Conservation (phyloP, 2,888 invertebrate genomes). For the Platycnemis pennipes region DNA sequence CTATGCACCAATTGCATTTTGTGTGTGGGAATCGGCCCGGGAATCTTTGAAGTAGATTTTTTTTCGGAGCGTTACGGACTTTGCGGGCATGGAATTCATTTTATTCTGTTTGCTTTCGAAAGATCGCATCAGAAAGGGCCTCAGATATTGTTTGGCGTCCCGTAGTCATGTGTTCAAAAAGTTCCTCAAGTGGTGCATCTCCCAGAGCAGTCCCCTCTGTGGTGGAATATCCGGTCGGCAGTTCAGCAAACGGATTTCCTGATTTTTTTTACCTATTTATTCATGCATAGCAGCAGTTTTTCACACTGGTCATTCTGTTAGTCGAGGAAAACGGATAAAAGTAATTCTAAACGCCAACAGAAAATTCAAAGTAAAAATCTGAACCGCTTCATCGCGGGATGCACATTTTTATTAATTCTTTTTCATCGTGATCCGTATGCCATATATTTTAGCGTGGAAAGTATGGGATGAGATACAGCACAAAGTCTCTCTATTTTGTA, state of each 20-base stretch:
- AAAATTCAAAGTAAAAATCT: not conserved
- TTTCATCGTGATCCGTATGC: no score
- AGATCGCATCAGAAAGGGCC: not conserved
- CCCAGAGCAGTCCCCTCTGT: not conserved
- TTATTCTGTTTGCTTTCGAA: not conserved
- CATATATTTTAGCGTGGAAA: not conserved
- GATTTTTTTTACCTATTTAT: not conserved
- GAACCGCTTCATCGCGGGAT: not conserved
- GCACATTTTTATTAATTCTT: not conserved
- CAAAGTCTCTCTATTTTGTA: no score
- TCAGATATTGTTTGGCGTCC: not conserved
- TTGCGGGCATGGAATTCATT: not conserved
- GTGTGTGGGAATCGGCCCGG: not conserved
- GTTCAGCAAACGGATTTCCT: not conserved
- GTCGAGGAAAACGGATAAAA: not conserved
- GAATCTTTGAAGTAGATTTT: not conserved
- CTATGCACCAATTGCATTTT: constrained; percentile 27
- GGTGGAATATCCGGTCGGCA: not conserved
- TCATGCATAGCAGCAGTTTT: not conserved
- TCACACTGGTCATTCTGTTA: not conserved
- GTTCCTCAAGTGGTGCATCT: not conserved
- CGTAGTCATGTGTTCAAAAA: not conserved
- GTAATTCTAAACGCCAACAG: not conserved
- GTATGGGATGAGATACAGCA: no score
- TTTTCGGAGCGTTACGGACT: not conserved